Percentiles rank a stretch among this genome's conserved stretches.
phyloP scores from a whole-genome alignment of 1,140 invertebrate genomes.

The Tetramorium simillimum region DNA sequence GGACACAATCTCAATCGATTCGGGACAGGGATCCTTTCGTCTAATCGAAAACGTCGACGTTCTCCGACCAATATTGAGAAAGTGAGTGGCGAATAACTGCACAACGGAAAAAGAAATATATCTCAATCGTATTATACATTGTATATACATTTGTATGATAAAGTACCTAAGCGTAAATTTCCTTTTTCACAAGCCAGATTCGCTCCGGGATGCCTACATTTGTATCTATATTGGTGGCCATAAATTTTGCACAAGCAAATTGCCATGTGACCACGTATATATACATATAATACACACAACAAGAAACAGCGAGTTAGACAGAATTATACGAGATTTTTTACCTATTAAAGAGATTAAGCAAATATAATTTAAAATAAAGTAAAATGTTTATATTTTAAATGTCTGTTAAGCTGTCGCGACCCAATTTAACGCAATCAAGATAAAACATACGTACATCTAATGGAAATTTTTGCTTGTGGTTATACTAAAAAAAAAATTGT shows the following conservation, averaged over 20 bases:
- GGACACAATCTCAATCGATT: conserved; percentile 66
- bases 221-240: not conserved
- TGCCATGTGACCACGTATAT: not conserved
- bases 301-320: not conserved
- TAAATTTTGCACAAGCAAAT: conserved; percentile 4
- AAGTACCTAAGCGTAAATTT: not conserved
- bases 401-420: not conserved
- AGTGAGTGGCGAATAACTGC: conserved; percentile 23
- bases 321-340: not conserved
- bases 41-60: conserved; percentile 69
- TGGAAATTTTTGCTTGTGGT: not conserved
- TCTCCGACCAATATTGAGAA: conserved; percentile 34
- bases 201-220: not conserved
- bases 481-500: too few species aligned
- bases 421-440: not conserved
- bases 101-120: conserved; percentile 25
- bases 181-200: not conserved
- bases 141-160: not conserved
- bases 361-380: not conserved
- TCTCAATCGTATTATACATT: conserved; percentile 15
- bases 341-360: not conserved
- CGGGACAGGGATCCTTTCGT: conserved; percentile 62
- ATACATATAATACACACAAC: not conserved
- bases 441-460: not conserved
- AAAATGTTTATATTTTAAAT: not conserved